A percentile compares a stretch with the other conserved stretches of the same genome.
phyloP scores from a whole-genome alignment of 2,888 invertebrate species.

The Zygaena filipendulae region DNA sequence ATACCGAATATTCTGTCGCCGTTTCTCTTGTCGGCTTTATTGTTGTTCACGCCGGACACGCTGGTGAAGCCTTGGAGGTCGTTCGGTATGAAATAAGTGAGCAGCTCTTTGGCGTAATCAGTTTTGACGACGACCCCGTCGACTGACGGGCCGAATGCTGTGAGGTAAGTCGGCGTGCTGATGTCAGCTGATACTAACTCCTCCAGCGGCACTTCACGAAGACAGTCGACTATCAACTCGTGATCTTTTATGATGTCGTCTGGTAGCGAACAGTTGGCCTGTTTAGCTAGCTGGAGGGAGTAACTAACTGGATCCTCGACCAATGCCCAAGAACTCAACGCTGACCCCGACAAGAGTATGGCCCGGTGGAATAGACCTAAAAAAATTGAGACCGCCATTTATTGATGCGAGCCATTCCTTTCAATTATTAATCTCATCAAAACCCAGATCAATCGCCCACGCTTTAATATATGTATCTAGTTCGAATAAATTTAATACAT shows the following conservation, averaged over 20 bases:
- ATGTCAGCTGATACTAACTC: conserved; percentile 82
- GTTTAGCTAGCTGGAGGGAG: conserved; percentile 83
- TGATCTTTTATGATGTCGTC: conserved; percentile 85
- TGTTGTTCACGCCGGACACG: conserved; percentile 66
- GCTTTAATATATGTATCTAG: too few species aligned
- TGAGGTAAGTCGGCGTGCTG: conserved; percentile 82
- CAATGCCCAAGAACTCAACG: conserved; percentile 89
- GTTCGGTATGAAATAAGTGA: conserved; percentile 77
- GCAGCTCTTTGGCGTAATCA: conserved; percentile 83
- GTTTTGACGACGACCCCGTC: conserved; percentile 94
- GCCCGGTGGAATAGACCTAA: conserved; percentile 88
- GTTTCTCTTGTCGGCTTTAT: conserved; percentile 71
- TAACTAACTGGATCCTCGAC: conserved; percentile 88
- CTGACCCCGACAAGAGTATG: conserved; percentile 88
- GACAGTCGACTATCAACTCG: conserved; percentile 86
- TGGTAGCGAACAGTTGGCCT: conserved; percentile 85
- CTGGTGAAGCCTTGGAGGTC: conserved; percentile 73
- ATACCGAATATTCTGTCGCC: conserved; percentile 71
- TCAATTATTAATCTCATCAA: too few species aligned
- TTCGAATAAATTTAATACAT: too few species aligned
- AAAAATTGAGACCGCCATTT: conserved; percentile 34
- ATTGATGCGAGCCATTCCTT: not conserved
- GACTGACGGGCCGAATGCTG: conserved; percentile 92
- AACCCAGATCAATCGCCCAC: too few species aligned
- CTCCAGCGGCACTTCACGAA: conserved; percentile 79